Evolutionary conservation across 2,888 invertebrate species (phyloP).

Genomic region (Agelastica alni): DNA sequence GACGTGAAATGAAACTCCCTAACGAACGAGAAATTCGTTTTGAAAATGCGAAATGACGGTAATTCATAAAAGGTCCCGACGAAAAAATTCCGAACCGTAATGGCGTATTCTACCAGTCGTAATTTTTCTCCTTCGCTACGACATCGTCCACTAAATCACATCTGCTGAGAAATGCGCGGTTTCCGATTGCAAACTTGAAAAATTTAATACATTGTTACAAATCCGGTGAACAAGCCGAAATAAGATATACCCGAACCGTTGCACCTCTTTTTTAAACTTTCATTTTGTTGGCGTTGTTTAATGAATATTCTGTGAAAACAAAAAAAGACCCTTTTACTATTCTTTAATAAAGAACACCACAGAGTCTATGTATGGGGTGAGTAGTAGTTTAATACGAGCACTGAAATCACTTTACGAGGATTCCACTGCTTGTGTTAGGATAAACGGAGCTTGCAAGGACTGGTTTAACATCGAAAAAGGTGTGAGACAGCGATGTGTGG

Average conservation of each 20-base stretch:
- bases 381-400: too few relatives aligned
- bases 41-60: conserved; percentile 21
- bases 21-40: conserved; percentile 20
- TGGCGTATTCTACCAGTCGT: conserved; percentile 21
- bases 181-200: conserved; percentile 14
- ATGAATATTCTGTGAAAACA: too few relatives aligned
- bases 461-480: too few relatives aligned
- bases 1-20: conserved; percentile 20
- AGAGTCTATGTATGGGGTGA: too few relatives aligned
- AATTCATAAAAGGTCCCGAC: conserved; percentile 27
- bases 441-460: too few relatives aligned
- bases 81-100: conserved; percentile 26
- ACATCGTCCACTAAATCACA: conserved; percentile 20
- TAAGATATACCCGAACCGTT: background rate
- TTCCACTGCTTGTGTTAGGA: too few relatives aligned
- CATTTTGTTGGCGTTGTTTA: too few relatives aligned
- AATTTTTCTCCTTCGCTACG: conserved; percentile 23
- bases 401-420: too few relatives aligned
- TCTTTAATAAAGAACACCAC: too few relatives aligned
- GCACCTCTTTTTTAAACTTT: too few relatives aligned
- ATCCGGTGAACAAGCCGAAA: background rate
- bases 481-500: too few relatives aligned
- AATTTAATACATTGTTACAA: conserved; percentile 6
- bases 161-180: conserved; percentile 17
- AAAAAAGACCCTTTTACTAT: too few relatives aligned